These are phyloP conservation scores for Nasonovia ribisnigri DNA, from an alignment of 2,888 invertebrate genomes.

Conservation along the genomic window DNA sequence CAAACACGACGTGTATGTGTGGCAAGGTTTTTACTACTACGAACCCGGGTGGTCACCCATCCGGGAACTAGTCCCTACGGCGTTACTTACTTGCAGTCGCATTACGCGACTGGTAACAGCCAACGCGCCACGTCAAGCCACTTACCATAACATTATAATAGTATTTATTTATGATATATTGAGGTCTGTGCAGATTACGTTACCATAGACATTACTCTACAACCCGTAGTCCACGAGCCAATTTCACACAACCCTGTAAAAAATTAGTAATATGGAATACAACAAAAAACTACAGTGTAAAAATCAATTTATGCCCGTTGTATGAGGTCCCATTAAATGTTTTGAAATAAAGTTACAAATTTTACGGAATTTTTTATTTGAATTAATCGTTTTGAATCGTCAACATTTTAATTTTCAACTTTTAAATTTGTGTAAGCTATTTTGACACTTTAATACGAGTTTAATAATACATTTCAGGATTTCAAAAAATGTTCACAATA, in stretches of 20 bases:
- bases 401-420: too few relatives aligned
- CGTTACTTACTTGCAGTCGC: too few relatives aligned
- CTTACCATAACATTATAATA: not conserved
- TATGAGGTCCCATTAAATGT: not conserved
- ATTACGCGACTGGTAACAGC: too few relatives aligned
- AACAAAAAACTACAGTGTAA: not conserved
- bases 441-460: not conserved
- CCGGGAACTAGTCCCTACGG: too few relatives aligned
- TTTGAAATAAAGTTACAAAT: not conserved
- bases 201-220: not conserved
- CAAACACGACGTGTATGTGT: too few relatives aligned
- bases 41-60: too few relatives aligned
- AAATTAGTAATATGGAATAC: not conserved
- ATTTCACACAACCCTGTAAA: not conserved
- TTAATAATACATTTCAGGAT: constrained; percentile 11
- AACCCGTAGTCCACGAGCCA: not conserved
- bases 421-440: not conserved
- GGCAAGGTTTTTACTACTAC: too few relatives aligned
- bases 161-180: not conserved
- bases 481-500: constrained; percentile 2
- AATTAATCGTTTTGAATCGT: too few relatives aligned
- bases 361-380: not conserved
- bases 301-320: not conserved
- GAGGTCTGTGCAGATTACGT: not conserved
- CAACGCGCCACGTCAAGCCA: too few relatives aligned